A percentile compares a stretch with the other conserved stretches of the same genome.
These are phyloP conservation scores for Miichthys miiuy DNA, from an alignment of 2,797 vertebrate species.

Conservation along the genomic window DNA sequence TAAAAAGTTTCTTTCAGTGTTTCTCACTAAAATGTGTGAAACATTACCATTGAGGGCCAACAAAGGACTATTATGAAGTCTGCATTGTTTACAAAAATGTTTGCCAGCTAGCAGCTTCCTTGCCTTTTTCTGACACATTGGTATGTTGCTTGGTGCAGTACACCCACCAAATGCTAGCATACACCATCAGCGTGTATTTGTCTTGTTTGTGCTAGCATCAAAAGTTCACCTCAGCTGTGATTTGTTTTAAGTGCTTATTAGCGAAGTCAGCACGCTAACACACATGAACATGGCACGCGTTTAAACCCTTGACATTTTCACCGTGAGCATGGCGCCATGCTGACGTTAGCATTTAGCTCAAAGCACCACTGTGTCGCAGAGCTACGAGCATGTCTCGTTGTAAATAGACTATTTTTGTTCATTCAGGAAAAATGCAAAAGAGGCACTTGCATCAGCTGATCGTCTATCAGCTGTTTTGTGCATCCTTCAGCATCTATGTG, in stretches of 20 bases:
- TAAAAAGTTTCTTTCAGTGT: neutral
- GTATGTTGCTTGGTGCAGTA: neutral
- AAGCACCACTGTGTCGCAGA: neutral
- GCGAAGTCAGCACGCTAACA: neutral
- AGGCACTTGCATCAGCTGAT: conserved; percentile 12
- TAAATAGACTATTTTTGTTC: neutral
- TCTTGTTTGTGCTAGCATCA: neutral
- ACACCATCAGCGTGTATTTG: neutral
- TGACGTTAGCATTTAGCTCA: neutral
- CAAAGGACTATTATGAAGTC: neutral
- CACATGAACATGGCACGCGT: neutral
- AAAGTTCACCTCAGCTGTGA: neutral
- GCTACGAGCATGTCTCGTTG: neutral
- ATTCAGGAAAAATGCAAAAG: neutral
- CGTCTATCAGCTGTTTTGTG: conserved; percentile 25
- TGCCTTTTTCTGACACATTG: neutral
- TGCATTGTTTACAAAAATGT: neutral
- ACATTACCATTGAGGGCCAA: no score
- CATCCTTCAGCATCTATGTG: conserved; percentile 11
- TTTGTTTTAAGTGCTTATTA: neutral
- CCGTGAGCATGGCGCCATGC: no score
- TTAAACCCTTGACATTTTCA: neutral
- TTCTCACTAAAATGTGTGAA: no score
- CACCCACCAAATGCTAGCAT: neutral
- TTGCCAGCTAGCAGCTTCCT: neutral